Conservation (phyloP, 2,888 invertebrate genomes). For the Kuschelorhynchus macadamiae region DNA sequence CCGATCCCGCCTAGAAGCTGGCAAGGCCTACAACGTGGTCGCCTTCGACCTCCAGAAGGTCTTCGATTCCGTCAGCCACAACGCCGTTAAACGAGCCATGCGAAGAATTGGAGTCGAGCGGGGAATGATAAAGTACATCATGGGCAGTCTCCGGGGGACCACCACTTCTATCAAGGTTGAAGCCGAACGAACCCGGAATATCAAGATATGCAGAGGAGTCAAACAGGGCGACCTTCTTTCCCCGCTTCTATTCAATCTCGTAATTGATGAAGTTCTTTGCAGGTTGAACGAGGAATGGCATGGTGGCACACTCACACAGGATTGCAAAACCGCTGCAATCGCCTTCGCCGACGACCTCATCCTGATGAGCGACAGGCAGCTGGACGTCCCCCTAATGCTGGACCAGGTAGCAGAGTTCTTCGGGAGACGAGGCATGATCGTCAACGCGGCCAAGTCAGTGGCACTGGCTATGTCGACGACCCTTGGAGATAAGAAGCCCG, state of each 20-base stretch:
- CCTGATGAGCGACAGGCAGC: conserved; percentile 21
- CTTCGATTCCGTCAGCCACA: conserved; percentile 51
- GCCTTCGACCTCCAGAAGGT: conserved; percentile 52
- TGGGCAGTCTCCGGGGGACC: conserved; percentile 2
- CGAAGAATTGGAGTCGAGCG: conserved; percentile 33
- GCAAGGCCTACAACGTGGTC: conserved; percentile 30
- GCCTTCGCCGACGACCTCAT: conserved; percentile 54
- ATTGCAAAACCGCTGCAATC: neutral
- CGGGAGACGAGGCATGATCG: conserved; percentile 34
- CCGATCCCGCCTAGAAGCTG: neutral
- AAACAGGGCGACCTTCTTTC: conserved; percentile 21
- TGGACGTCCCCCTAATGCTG: conserved; percentile 16
- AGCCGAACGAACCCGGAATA: neutral
- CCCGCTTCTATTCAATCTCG: conserved; percentile 45
- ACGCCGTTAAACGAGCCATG: conserved; percentile 29
- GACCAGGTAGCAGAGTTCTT: conserved; percentile 31
- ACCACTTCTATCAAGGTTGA: conserved; percentile 43
- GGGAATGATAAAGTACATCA: neutral
- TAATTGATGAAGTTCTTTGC: conserved; percentile 54
- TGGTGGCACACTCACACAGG: neutral
- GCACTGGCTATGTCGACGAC: conserved; percentile 14
- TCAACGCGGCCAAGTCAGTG: conserved; percentile 48
- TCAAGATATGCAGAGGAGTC: conserved; percentile 60
- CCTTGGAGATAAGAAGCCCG: neutral
- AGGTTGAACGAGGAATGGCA: neutral